Evolutionary conservation across 2,797 vertebrate genomes (phyloP), one percentile per base, ranked within the genome.

Genomic region (Sebastes steindachneri): DNA sequence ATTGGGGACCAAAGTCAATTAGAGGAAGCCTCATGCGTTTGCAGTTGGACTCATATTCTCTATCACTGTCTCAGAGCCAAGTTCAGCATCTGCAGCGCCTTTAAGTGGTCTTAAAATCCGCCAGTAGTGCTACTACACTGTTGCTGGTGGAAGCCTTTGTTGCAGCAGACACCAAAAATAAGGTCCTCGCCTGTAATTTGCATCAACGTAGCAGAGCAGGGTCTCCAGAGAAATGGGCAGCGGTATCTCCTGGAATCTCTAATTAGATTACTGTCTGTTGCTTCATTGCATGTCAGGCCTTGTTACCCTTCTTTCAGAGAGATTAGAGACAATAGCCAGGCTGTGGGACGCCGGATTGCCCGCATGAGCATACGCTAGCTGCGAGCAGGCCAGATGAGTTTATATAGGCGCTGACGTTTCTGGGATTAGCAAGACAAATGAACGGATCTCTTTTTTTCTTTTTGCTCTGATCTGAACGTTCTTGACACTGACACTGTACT

Each of bases 251-350:
- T 92, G 89, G 94, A 96, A 96, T 96, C 94, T 95, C 92, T 95
- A 96, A 96, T 96, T 95, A 95, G 95, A 96, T 96, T 95, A 96
- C 95, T 91, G 94, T 95, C 95, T 94, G 88, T 95, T 95, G 94
- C 93, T 95, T 95, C 93, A 92, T 93, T 93, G 94, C 93, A 84
- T 92, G 95, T 96, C 95, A 95, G 92, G 92, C 93, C 94, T 95
- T 93, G 95, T 95, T 96, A 96, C 93, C 86, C 88, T 94, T 90
- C 92, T 90, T 90, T 91, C 91, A 90, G 86, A 86, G 92, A 96
- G 94, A 95, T 96, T 94, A 95, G 89, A 95, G 94, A 93, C 94
- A 96, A 94, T 93, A 91, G 94, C 78, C 85, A 33, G 88, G 89
- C 91, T 85, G 88, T 65, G 81, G 83, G 88, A 89, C 83, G 75